Evolutionary conservation across 2,888 invertebrate species (phyloP).

Genomic region (Rapana venosa): DNA sequence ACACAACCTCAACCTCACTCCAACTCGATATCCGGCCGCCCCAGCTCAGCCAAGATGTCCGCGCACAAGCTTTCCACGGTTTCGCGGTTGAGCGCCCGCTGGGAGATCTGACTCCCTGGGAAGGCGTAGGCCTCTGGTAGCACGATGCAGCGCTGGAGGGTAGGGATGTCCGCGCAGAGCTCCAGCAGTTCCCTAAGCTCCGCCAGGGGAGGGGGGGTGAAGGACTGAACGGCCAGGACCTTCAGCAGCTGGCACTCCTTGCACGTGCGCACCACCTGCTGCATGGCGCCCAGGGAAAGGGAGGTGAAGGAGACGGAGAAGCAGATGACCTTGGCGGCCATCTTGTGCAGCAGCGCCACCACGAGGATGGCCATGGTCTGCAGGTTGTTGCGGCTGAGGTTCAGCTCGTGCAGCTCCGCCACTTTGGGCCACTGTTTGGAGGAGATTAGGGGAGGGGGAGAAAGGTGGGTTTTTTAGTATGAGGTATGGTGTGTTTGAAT

Average conservation of each 20-base stretch:
- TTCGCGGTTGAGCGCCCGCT: conserved; percentile 55
- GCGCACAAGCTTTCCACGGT: conserved; percentile 50
- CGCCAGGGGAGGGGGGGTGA: conserved; percentile 62
- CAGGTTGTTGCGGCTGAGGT: conserved; percentile 71
- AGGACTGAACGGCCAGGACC: conserved; percentile 67
- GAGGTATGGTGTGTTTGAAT: too few species aligned
- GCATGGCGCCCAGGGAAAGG: conserved; percentile 58
- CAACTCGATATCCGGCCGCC: conserved; percentile 58
- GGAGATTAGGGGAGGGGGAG: not conserved
- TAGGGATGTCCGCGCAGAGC: conserved; percentile 57
- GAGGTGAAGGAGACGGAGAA: conserved; percentile 66
- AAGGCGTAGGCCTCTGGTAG: conserved; percentile 72
- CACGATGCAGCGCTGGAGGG: conserved; percentile 66
- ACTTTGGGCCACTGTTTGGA: conserved; percentile 62
- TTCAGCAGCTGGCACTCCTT: conserved; percentile 60
- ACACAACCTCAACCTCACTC: conserved; percentile 48
- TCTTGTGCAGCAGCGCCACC: conserved; percentile 50
- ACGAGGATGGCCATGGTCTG: conserved; percentile 51
- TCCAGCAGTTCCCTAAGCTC: conserved; percentile 61
- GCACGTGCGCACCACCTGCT: conserved; percentile 59
- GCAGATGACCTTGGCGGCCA: conserved; percentile 56
- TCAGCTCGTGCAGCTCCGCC: conserved; percentile 61
- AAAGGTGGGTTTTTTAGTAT: not conserved
- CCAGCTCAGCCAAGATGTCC: conserved; percentile 52
- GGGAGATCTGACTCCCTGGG: conserved; percentile 62